These are phyloP conservation scores for Popillia japonica DNA, from an alignment of 1,140 invertebrate species.

Conservation along the genomic window DNA sequence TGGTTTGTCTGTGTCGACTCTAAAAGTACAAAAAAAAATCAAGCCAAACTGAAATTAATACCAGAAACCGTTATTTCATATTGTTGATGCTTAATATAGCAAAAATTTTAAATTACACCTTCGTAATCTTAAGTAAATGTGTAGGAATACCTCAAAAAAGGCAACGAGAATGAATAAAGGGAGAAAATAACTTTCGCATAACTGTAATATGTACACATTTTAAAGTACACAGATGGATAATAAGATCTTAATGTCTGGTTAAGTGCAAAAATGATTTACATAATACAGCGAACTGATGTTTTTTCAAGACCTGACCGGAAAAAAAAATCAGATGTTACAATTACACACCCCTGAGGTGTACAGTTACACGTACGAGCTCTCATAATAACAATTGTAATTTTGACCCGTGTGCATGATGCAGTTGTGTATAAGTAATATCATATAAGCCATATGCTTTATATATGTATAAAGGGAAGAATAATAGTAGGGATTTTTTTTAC, in stretches of 20 bases:
- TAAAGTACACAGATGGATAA: constrained; percentile 32
- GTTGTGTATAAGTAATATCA: background rate
- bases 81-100: background rate
- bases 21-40: background rate
- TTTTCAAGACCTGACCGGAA: constrained; percentile 14
- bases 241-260: constrained; percentile 42
- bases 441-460: constrained; percentile 47
- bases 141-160: background rate
- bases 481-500: constrained; percentile 50
- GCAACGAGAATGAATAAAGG: background rate
- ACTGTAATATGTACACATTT: constrained; percentile 42
- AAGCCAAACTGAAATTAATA: background rate
- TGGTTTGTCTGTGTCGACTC: background rate
- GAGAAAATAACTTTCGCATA: constrained; percentile 42
- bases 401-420: constrained; percentile 10
- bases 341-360: constrained; percentile 43
- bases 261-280: constrained; percentile 35
- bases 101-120: constrained; percentile 18
- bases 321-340: constrained; percentile 39
- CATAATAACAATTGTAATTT: constrained; percentile 37
- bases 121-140: constrained; percentile 1
- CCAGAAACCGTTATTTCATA: background rate
- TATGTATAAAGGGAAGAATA: constrained; percentile 36
- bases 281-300: background rate
- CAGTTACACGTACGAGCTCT: constrained; percentile 36